Evolutionary conservation across 1,140 invertebrate genomes (phyloP).

Genomic region (Aricia agestis): DNA sequence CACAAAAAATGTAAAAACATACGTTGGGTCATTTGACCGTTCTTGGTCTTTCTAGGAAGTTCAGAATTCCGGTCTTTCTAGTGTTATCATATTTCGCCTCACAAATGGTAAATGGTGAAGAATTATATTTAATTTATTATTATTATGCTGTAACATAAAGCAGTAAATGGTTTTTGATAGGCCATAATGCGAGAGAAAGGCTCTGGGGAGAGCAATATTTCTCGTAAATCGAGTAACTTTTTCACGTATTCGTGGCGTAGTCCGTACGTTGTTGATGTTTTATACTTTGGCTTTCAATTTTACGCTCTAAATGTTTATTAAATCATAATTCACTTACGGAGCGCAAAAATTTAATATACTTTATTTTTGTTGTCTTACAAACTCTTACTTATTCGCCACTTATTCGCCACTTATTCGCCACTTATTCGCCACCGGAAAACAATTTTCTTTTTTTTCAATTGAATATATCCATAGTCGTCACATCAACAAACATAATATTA

Average conservation of each 20-base stretch:
- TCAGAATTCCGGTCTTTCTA: too few species aligned
- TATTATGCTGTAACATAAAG: conserved; percentile 2
- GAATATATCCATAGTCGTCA: too few species aligned
- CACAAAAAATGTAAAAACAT: too few species aligned
- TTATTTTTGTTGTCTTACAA: too few species aligned
- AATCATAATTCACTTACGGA: not conserved
- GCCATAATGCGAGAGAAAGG: not conserved
- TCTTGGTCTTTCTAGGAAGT: too few species aligned
- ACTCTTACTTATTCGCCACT: too few species aligned
- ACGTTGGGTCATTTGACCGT: too few species aligned
- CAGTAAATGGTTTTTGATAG: conserved; percentile 13
- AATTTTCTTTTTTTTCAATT: too few species aligned
- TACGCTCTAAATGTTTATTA: not conserved
- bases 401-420: too few species aligned
- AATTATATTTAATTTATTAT: not conserved
- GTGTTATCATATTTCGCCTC: not conserved
- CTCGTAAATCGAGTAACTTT: conserved; percentile 5
- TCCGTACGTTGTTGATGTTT: not conserved
- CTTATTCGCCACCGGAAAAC: too few species aligned
- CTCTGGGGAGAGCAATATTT: conserved; percentile 1
- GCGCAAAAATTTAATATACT: too few species aligned
- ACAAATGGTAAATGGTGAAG: not conserved
- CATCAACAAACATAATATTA: too few species aligned
- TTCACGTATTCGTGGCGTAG: not conserved
- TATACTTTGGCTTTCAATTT: not conserved